phyloP scores from a whole-genome alignment of 2,888 invertebrate species.

The Cerastis rubricosa region DNA sequence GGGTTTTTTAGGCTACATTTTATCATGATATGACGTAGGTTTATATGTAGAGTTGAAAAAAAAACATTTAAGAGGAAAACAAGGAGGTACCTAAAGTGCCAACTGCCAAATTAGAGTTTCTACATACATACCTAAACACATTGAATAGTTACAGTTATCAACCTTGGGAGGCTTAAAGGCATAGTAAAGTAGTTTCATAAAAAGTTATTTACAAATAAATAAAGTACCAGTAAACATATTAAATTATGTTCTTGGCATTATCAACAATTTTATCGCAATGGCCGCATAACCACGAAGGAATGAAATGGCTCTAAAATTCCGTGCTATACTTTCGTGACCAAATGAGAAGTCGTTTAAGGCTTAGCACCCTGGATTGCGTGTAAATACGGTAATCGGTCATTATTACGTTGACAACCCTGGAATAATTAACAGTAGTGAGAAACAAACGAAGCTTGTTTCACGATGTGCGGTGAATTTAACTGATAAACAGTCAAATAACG shows the following conservation, averaged over 20 bases:
- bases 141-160: not conserved
- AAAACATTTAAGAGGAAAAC: not conserved
- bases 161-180: not conserved
- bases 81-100: not conserved
- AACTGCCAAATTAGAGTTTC: not conserved
- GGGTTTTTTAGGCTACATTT: constrained; percentile 11
- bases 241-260: constrained; percentile 52
- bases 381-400: constrained; percentile 60
- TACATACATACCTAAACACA: not conserved
- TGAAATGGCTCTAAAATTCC: constrained; percentile 48
- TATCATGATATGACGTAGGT: not conserved
- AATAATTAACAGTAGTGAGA: constrained; percentile 57
- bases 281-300: constrained; percentile 41
- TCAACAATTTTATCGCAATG: constrained; percentile 53
- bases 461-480: constrained; percentile 43
- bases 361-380: constrained; percentile 56
- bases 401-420: constrained; percentile 57
- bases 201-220: constrained; percentile 20
- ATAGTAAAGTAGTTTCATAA: constrained; percentile 1
- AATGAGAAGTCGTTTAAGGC: constrained; percentile 52
- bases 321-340: constrained; percentile 53
- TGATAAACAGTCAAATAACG: constrained; percentile 59
- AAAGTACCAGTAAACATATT: constrained; percentile 39
- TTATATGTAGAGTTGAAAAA: not conserved
- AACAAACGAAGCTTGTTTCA: constrained; percentile 54